Conservation (phyloP, 2,113 vertebrate genomes). For the Micromys minutus region DNA sequence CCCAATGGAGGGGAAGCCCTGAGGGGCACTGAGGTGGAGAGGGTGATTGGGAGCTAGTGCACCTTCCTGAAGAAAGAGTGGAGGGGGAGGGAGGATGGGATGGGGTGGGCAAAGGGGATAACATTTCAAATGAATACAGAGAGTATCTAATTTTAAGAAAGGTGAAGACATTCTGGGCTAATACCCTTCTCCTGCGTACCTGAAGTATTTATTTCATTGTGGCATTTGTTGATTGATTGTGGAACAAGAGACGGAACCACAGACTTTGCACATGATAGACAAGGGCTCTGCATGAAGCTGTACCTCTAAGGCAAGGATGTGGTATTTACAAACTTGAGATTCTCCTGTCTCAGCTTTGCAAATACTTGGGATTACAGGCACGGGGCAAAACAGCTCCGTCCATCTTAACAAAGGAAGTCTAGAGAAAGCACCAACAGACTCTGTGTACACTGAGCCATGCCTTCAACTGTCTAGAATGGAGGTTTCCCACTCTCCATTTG, state of each 20-base stretch:
- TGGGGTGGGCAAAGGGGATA: too few species aligned
- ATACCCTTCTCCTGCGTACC: not conserved
- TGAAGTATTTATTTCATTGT: conserved; percentile 8
- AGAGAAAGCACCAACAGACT: not conserved
- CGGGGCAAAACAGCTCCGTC: too few species aligned
- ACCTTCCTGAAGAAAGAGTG: too few species aligned
- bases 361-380: not conserved
- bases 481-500: not conserved
- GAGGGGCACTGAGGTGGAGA: too few species aligned
- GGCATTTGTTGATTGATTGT: not conserved
- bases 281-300: not conserved
- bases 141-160: too few species aligned
- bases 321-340: not conserved
- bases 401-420: not conserved
- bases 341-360: not conserved
- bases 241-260: not conserved
- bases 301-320: not conserved
- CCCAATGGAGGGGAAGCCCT: too few species aligned
- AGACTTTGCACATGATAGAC: not conserved
- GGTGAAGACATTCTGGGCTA: not conserved
- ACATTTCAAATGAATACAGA: too few species aligned
- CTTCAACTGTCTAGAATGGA: conserved; percentile 20
- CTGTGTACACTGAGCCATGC: not conserved
- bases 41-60: too few species aligned
- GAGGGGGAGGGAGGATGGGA: too few species aligned